Percentiles rank a stretch among this genome's conserved stretches.
phyloP scores from a whole-genome alignment of 30 jellyfish, hydroid and myxozoan genomes.

The Turritopsis rubra region DNA sequence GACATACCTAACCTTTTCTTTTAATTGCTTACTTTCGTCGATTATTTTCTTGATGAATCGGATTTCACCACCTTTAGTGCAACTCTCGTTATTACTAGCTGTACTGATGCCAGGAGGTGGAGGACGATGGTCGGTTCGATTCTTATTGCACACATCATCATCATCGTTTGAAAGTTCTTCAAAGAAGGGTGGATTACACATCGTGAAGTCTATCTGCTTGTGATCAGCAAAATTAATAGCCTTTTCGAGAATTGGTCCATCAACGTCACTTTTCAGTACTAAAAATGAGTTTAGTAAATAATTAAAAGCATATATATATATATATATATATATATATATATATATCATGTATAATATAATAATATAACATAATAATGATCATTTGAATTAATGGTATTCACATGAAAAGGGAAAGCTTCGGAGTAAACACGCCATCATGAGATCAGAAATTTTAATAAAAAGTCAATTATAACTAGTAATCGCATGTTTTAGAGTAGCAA shows the following conservation, averaged over 20 bases:
- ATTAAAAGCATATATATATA: too few relatives aligned
- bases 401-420: too few relatives aligned
- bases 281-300: not conserved
- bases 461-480: too few relatives aligned
- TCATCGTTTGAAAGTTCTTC: conserved; percentile 53
- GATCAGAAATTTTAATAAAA: too few relatives aligned
- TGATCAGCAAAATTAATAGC: not conserved
- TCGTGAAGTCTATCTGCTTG: conserved; percentile 41
- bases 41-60: conserved; percentile 67
- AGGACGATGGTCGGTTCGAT: conserved; percentile 75
- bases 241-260: not conserved
- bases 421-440: too few relatives aligned
- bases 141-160: conserved; percentile 36
- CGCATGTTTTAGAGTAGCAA: too few relatives aligned
- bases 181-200: conserved; percentile 98
- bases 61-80: conserved; percentile 90
- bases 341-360: too few relatives aligned
- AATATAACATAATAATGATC: too few relatives aligned
- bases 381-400: too few relatives aligned
- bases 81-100: conserved; percentile 65
- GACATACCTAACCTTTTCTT: conserved; percentile 53
- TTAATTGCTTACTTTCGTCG: conserved; percentile 53
- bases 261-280: conserved; percentile 25
- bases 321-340: too few relatives aligned
- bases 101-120: conserved; percentile 62